A percentile compares a stretch with the other conserved stretches of the same genome.
Evolutionary conservation across 1,140 invertebrate species (phyloP).

Genomic region (Wiebesia pumilae): DNA sequence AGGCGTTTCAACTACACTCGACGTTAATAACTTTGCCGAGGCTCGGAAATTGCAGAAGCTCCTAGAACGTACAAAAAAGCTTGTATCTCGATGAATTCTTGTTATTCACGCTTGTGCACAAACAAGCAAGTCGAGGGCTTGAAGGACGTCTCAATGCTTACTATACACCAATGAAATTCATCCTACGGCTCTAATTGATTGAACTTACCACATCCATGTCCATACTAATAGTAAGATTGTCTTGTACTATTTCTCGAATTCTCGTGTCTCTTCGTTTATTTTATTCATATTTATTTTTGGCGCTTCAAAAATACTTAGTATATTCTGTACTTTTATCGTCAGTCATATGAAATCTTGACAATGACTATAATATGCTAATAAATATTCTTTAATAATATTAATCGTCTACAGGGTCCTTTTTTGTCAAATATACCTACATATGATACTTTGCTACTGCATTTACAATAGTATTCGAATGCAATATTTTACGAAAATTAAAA

Average conservation of each 20-base stretch:
- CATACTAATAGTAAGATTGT: not conserved
- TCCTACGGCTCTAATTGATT: constrained; percentile 26
- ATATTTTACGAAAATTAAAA: too few relatives aligned
- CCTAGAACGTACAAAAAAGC: constrained; percentile 1
- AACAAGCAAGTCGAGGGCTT: not conserved
- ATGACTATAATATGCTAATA: too few relatives aligned
- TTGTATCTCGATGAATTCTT: constrained; percentile 4
- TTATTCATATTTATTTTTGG: not conserved
- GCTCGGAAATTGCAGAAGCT: constrained; percentile 5
- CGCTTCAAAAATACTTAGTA: not conserved
- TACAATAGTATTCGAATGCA: too few relatives aligned
- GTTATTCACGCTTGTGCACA: not conserved
- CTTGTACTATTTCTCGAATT: not conserved
- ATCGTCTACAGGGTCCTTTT: too few relatives aligned
- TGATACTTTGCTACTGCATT: too few relatives aligned
- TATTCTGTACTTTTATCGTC: not conserved
- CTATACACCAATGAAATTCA: constrained; percentile 1
- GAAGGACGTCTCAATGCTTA: not conserved
- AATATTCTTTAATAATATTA: too few relatives aligned
- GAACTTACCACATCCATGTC: not conserved
- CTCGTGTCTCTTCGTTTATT: not conserved
- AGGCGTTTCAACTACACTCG: constrained; percentile 11
- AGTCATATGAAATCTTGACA: too few relatives aligned
- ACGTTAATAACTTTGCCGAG: constrained; percentile 26
- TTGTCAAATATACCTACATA: too few relatives aligned